Base-by-base conservation (phyloP, 2,888 invertebrate genomes). In the Hartigia nigra region DNA sequence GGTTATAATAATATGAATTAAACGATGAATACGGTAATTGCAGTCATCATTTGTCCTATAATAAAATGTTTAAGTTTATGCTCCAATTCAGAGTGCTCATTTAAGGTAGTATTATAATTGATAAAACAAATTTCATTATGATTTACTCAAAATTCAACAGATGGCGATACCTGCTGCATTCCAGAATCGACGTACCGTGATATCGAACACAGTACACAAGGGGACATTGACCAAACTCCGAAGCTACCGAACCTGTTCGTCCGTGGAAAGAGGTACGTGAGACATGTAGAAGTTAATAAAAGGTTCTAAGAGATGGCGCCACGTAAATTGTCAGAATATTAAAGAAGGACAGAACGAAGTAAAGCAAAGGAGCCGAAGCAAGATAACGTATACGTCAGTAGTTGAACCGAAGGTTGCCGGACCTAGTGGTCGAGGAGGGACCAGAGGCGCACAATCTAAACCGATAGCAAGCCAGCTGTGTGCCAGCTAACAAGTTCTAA, bases 401-500 rank as follows among this genome's bases (percentile, higher is more conserved):
- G 55, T 55, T 23, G 23, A 23, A 55, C 55, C 9, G 75, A 37
- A 37, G 75, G 37, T 75, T 76, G 23, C 35, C 39, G 32, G 74
- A 79, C 76, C 70, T 77, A 69, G 31, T 31, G 36, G 72, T 31
- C 39, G 77, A 76, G 37, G 74, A 76, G 78, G 80, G 74, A 74
- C 70, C 72, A 69, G 81, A 69, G 69, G 80, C 77, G 77, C 74
- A 78, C 76, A 77, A 80, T 80, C 78, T 75, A 69, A 80, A 76
- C 78, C 77, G 80, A 81, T 78, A 80, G 76, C 74, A 70, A 80
- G 75, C 78, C 81, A 81, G 81, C 80, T 78, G 80, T 74, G 78
- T 72, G 74, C 69, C 79, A 75, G 55, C 69, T 76, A 75, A 76
- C 74, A 31, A 75, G 76, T 78, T 70, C 39, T 36, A 70, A 78